Evolutionary conservation across 2,113 vertebrate genomes (phyloP), one percentile per base, ranked within the genome.

Genomic region (Danionella cerebrum): DNA sequence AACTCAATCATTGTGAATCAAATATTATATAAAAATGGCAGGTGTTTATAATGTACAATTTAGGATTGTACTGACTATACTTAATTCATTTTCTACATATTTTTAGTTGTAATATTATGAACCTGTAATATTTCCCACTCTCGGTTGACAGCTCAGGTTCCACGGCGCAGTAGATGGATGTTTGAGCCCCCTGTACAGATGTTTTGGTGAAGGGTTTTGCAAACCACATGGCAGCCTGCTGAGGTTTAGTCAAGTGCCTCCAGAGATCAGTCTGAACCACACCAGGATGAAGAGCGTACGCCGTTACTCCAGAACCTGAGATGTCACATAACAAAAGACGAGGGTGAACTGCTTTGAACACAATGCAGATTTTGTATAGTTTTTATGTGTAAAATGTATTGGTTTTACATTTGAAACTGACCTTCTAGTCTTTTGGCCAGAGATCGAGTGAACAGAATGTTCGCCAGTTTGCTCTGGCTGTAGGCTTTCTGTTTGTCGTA

Each of bases 381-480:
- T n/a, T n/a, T n/a, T n/a, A n/a, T n/a, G n/a, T n/a, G n/a, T n/a
- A n/a, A n/a, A n/a, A n/a, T n/a, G n/a, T n/a, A n/a, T n/a, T n/a
- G n/a, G n/a, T 4, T 27, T 25, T 50, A n/a, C 14, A 16, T 39
- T n/a, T n/a, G 5, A 19, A 14, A 31, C 71, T 27, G n/a, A 86
- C 89, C 89, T 76, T 89, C 70, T 1, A 90, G 80, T 48, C 69
- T 80, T 66, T 84, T 82, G 4, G 83, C 87, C 59, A 90, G 64
- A 0, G 82, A 80, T 54, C 52, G 84, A n/a, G 82, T 86, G 74
- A 86, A 90, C 27, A 91, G 81, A 65, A 91, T 7, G 4, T 91
- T 91, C 27, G 89, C 89, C 0, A 91, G 85, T 64, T 91, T 91
- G 82, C 89, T 91, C 80, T 91, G 89, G 2, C 80, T 44, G 41